Evolutionary conservation across 2,113 vertebrate species (phyloP).

Genomic region (Peromyscus californicus): DNA sequence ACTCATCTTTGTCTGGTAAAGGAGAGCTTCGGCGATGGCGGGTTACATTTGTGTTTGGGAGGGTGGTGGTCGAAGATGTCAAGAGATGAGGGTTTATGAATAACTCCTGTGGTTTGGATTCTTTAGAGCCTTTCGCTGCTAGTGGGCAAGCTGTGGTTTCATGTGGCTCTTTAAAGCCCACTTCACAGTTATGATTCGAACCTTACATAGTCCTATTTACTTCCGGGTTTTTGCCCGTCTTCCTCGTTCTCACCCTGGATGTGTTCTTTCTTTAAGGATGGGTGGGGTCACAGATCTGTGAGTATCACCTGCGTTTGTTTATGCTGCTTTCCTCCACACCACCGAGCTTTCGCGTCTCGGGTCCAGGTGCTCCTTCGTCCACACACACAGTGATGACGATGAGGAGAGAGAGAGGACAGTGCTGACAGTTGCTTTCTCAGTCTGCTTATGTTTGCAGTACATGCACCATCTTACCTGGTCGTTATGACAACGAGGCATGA

Average conservation of each 20-base stretch:
- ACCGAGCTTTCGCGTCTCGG: neutral
- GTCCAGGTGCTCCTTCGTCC: neutral
- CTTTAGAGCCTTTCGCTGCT: neutral
- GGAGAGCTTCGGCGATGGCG: neutral
- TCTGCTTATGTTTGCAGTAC: neutral
- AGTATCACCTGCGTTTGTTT: neutral
- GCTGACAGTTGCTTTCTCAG: neutral
- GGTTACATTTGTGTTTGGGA: neutral
- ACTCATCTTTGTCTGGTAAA: neutral
- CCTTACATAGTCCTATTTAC: neutral
- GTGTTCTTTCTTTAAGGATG: neutral
- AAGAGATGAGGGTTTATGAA: neutral
- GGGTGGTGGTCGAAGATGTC: neutral
- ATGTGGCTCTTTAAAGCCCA: neutral
- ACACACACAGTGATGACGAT: neutral
- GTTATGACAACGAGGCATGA: neutral
- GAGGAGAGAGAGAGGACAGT: neutral
- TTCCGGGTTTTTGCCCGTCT: neutral
- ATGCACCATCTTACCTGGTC: neutral
- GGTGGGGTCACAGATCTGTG: neutral
- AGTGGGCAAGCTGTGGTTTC: neutral
- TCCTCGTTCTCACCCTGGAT: neutral
- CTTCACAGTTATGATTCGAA: conserved; percentile 6
- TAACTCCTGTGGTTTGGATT: neutral
- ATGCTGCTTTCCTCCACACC: neutral